Base-by-base conservation (phyloP, 2,797 vertebrate genomes). In the Podargus strigoides region DNA sequence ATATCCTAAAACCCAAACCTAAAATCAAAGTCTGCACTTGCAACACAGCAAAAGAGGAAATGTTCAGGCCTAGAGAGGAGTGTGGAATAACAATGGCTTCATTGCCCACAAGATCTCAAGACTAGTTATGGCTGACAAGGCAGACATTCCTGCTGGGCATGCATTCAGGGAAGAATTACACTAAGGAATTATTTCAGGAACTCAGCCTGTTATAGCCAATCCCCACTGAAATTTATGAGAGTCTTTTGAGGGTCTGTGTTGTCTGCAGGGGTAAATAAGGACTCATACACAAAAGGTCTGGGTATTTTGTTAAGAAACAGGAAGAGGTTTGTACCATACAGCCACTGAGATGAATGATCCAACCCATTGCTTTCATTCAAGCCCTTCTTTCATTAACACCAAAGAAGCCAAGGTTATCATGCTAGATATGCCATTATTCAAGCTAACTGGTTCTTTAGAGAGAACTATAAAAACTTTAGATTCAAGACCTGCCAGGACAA, bases 401-500 rank as follows among this genome's bases (percentile, higher is more conserved):
- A 64, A 89, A 23, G 24, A 76, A 60, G 26, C 52, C 17, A 2
- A 74, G 36, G 52, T 78, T 75, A 62, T 52, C 4, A 0, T 10
- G 11, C 46, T 59, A 64, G 32, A 52, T 36, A n/a, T 60, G 46
- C 46, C 80, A 93, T n/a, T 15, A 77, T n/a, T 74, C 32, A 53
- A 85, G 89, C 37, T 88, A 70, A 81, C 50, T 81, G 7, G 27
- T 69, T 91, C 92, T 87, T 84, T 86, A 36, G 42, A 92, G 72
- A 89, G 30, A 85, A 68, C 66, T 58, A 42, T 13, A 72, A 80
- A 92, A 93, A 69, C 7, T 26, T 16, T 84, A 20, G 26, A 28
- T 89, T 89, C 42, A 44, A 78, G 50, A 74, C 53, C 59, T 93
- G 94, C 60, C 90, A 95, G 89, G 69, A 85, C 78, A 93, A 80